Base-by-base conservation (phyloP, 2,113 vertebrate species). In the Cyanoderma ruficeps region DNA sequence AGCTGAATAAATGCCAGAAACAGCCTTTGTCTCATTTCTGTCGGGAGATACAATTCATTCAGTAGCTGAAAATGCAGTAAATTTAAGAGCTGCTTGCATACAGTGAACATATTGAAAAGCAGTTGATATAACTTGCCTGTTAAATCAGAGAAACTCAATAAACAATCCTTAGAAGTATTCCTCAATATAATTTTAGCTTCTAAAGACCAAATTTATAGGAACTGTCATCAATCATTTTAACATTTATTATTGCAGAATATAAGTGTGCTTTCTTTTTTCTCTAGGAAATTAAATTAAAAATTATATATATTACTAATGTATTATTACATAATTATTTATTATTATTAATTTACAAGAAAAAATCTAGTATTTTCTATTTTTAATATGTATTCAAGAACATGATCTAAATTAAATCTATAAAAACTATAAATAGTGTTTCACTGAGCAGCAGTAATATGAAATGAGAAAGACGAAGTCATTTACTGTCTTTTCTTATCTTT, bases 11-110 rank as follows among this genome's bases (percentile, higher is more conserved):
- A 83, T 90, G 41, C 30, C 59, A 67, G 41, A 81, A 87, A 19
- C 41, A 90, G 35, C 13, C 24, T 92, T 88, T 88, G 33, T 96
- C 82, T 92, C 22, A 55, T 85, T 89, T 96, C 44, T 77, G 8
- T 64, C 37, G 31, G 33, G 33, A 80, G 3, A 46, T 10, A 24
- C 11, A 59, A 20, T 83, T 93, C 79, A 83, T 92, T 81, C 50
- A 53, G 6, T 86, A 49, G 37, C 37, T 94, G 7, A 30, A 87
- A 78, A 21, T 81, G 44, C 44, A 78, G 60, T 89, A 89, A 82
- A 92, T 96, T 60, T 84, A 70, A 74, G 56, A 88, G 31, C 37
- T 90, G 30, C 50, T 88, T 68, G n/a, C 49, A 60, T 90, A n/a
- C 47, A 69, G 9, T 35, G 31, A 90, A 56, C 25, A 57, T 83